Base-by-base conservation (phyloP, 2,888 invertebrate genomes). In the Linhomoeus sp. region DNA sequence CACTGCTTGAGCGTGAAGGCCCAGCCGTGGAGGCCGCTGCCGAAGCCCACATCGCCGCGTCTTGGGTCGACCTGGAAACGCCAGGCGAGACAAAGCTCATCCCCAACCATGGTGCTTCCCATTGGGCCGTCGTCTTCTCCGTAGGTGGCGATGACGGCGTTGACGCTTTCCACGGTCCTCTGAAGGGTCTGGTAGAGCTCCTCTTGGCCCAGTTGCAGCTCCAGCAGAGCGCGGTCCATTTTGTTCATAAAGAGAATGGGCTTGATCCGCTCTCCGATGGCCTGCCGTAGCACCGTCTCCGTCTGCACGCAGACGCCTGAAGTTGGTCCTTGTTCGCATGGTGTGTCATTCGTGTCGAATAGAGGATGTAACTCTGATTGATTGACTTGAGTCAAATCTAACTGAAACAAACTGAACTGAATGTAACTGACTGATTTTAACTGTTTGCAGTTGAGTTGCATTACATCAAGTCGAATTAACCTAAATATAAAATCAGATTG, bases 131-230 rank as follows among this genome's bases (percentile, higher is more conserved):
- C 40, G n/a, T 38, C 39, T 14, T 45, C 45, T 20, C 23, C 45
- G 45, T 55, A 54, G 12, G 51, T 51, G 22, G 49, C 45, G 2
- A 55, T 44, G n/a, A 55, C 33, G 23, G 24, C 44, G 45, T 55
- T 55, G 36, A 51, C 43, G 25, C 43, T 43, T 20, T 53, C 47
- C 20, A 55, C 40, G 26, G 49, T 44, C 22, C 33, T 5, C 19
- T 23, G 41, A 19, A 25, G n/a, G 9, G 17, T n/a, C 7, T 35
- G 92, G 72, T 86, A 92, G 46, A 94, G 74, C 66, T 87, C 86
- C 70, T 94, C 94, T 53, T 81, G 77, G 50, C 84, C 88, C 60
- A 92, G 71, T 38, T 47, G 43, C 38, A 29, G 45, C 26, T 41
- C 50, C 19, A 45, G 38, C 29, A 45, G 24, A 1, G 43, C 50